Evolutionary conservation across 2,888 invertebrate species (phyloP).

Genomic region (Hirtodrosophila alboralis): DNA sequence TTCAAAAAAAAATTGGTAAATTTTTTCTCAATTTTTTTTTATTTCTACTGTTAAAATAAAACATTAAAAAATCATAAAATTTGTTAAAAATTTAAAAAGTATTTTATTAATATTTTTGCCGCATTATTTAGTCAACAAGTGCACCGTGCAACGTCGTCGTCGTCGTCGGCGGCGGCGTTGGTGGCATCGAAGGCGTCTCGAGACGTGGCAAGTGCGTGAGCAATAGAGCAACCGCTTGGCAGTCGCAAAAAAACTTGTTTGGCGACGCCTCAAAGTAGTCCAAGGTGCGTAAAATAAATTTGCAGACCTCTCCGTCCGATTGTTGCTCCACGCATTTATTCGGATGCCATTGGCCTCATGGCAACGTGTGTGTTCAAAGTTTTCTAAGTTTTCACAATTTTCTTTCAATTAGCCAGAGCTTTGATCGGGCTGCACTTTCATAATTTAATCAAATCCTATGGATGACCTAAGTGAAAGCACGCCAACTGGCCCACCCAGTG

Average conservation of each 20-base stretch:
- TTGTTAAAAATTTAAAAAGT: too few relatives aligned
- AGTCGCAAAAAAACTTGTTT: constrained; percentile 52
- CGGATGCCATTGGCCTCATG: constrained; percentile 49
- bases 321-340: constrained; percentile 24
- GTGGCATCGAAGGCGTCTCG: constrained; percentile 43
- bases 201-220: constrained; percentile 64
- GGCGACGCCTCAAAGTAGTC: constrained; percentile 71
- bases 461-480: constrained; percentile 23
- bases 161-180: constrained; percentile 3
- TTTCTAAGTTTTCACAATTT: constrained; percentile 50
- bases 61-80: too few relatives aligned
- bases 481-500: constrained; percentile 13
- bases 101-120: too few relatives aligned
- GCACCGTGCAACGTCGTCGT: constrained; percentile 2
- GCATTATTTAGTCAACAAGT: too few relatives aligned
- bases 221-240: constrained; percentile 34
- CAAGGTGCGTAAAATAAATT: constrained; percentile 77
- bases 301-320: constrained; percentile 37
- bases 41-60: too few relatives aligned
- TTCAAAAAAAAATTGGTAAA: too few relatives aligned
- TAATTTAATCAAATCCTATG: constrained; percentile 28
- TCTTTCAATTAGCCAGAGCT: constrained; percentile 35
- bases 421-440: too few relatives aligned
- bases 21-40: too few relatives aligned
- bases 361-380: background rate